phyloP scores from a whole-genome alignment of 2,113 vertebrate genomes.

The Sorex araneus region DNA sequence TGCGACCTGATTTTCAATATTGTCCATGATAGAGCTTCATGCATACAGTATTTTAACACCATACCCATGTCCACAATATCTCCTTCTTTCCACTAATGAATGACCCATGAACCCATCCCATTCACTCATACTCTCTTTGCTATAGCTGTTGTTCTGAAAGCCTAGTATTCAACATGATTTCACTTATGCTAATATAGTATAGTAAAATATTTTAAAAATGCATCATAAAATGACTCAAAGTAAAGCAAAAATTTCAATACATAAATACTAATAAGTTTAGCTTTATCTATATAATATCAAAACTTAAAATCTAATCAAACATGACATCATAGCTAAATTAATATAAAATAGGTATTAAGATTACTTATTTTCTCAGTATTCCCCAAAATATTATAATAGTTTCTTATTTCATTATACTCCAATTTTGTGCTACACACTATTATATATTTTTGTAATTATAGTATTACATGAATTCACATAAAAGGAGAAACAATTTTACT shows the following conservation, averaged over 20 bases:
- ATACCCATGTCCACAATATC: too few species aligned
- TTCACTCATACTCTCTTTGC: too few species aligned
- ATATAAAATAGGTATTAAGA: not conserved
- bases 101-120: too few species aligned
- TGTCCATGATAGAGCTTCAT: too few species aligned
- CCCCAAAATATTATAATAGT: not conserved
- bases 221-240: not conserved
- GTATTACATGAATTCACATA: not conserved
- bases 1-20: too few species aligned
- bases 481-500: not conserved
- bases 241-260: not conserved
- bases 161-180: not conserved
- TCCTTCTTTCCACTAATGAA: too few species aligned
- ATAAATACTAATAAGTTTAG: not conserved
- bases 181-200: not conserved
- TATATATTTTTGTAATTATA: not conserved
- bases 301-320: constrained; percentile 8
- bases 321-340: not conserved
- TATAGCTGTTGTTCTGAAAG: too few species aligned
- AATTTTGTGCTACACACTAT: not conserved
- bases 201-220: not conserved
- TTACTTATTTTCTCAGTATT: not conserved
- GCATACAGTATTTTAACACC: too few species aligned
- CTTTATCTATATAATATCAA: not conserved
- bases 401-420: not conserved